Base-by-base conservation (phyloP, 2,113 vertebrate genomes). In the Cyprinodon variegatus region DNA sequence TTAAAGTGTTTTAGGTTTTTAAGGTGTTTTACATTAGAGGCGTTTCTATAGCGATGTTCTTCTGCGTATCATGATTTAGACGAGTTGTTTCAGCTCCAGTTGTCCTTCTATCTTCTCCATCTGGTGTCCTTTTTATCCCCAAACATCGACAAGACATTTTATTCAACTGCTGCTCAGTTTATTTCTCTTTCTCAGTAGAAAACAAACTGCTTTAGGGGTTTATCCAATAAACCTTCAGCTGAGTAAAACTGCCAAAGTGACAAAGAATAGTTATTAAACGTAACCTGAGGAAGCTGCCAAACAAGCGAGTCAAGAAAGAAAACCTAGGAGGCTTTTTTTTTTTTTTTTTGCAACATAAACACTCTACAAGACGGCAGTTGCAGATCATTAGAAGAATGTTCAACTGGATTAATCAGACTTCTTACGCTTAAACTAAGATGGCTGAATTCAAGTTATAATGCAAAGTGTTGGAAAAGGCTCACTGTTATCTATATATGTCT, bases 301-400 rank as follows among this genome's bases (percentile, higher is more conserved):
- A 78, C 0, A 5, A 74, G 59, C 53, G 69, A 45, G 29, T 63
- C 83, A 93, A 88, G 81, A 86, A 81, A 84, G 59, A 63, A 40
- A 11, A 65, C 60, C 61, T 50, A 2, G 10, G 10, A 29, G 43
- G 62, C 61, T 61, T 29, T 29, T 29, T 29, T 29, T 29, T 29
- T 29, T 68, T 40, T 61, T 80, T 59, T 70, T 46, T 81, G 48
- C 64, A 14, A 45, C 41, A 71, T 67, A 70, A 11, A 72, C 12
- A 29, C 12, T 0, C 1, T 11, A 2, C 38, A 13, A 29, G 60
- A 39, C 12, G 46, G 22, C 68, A 65, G 40, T 22, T 79, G 75
- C 66, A 41, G 76, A 86, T 77, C 83, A 77, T 40, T 39, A 43
- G 5, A 50, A 43, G 66, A 45, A 38, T 41, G 4, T 67, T 68